A percentile compares a stretch with the other conserved stretches of the same genome.
Conservation (phyloP, 2,797 vertebrate species). For the Sciurus carolinensis region DNA sequence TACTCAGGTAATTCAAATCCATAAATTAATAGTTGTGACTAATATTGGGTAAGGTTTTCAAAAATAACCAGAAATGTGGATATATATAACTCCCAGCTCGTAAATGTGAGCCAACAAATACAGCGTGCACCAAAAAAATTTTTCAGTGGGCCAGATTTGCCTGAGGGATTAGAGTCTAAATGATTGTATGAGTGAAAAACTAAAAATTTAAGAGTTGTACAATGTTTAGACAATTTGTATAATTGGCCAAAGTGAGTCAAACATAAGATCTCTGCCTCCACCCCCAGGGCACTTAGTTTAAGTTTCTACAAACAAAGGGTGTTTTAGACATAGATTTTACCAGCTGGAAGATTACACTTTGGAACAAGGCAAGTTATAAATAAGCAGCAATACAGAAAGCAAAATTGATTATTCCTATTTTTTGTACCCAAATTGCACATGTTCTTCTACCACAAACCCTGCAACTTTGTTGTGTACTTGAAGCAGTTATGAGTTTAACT, state of each 20-base stretch:
- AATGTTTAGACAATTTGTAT: background rate
- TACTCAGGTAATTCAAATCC: background rate
- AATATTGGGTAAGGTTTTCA: background rate
- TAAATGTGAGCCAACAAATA: background rate
- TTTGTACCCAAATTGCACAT: constrained; percentile 30
- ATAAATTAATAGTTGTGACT: background rate
- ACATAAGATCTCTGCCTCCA: background rate
- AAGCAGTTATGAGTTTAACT: constrained; percentile 27
- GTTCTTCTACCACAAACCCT: background rate
- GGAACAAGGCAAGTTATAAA: constrained; percentile 43
- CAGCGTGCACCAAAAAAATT: background rate
- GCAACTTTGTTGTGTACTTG: background rate
- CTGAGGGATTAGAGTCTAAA: background rate
- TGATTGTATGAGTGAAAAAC: background rate
- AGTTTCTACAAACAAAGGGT: background rate
- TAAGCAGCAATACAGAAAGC: constrained; percentile 60
- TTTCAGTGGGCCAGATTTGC: background rate
- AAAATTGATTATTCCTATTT: constrained; percentile 60
- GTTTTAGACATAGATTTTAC: constrained; percentile 62
- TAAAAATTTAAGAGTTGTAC: background rate
- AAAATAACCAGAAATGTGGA: background rate
- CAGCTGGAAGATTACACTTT: constrained; percentile 66
- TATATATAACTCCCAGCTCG: background rate
- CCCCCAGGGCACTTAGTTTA: background rate
- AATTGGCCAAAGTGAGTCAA: background rate